Evolutionary conservation across 2,113 vertebrate genomes (phyloP).

Genomic region (Platycercus adscitus): DNA sequence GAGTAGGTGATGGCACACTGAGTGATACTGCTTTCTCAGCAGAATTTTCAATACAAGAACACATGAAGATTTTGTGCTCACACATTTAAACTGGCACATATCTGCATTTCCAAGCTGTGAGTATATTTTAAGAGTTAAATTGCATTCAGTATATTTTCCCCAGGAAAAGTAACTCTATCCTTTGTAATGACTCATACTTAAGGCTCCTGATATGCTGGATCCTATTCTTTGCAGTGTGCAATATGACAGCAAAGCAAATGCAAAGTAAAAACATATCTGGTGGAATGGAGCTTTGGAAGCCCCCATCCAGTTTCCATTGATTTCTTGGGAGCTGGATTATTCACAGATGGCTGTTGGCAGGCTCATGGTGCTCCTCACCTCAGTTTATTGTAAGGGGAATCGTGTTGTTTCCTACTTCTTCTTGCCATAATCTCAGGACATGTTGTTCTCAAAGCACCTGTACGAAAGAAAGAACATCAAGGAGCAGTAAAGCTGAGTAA

Average conservation of each 20-base stretch:
- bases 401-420: neutral
- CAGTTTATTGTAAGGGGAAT: neutral
- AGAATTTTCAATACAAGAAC: neutral
- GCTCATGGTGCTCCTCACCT: rapidly evolving
- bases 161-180: neutral
- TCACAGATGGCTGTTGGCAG: neutral
- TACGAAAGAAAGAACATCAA: neutral
- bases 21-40: neutral
- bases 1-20: neutral
- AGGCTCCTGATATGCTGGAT: neutral
- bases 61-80: neutral
- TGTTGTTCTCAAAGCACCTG: neutral
- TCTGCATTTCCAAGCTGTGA: neutral
- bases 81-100: neutral
- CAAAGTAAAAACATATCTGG: neutral
- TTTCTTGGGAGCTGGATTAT: neutral
- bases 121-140: neutral
- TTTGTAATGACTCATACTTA: neutral
- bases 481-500: neutral
- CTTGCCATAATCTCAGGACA: neutral
- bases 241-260: neutral
- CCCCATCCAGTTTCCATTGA: neutral
- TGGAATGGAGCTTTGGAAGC: neutral
- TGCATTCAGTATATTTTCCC: neutral
- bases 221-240: neutral